These are phyloP conservation scores for Zeugodacus cucurbitae DNA, from an alignment of 1,140 invertebrate species.

Conservation along the genomic window DNA sequence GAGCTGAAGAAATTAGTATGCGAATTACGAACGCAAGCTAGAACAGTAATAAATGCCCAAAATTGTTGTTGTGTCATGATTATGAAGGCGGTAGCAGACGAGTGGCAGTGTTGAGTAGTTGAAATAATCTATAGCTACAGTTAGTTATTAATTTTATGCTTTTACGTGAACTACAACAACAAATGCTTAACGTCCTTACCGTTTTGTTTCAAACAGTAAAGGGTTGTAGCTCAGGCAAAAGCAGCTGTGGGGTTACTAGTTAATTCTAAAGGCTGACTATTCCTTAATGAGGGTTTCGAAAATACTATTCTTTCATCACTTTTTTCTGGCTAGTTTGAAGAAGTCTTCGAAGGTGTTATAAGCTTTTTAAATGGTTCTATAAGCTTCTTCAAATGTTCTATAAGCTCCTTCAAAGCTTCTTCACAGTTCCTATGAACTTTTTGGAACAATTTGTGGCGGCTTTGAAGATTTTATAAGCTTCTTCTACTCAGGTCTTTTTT, in stretches of 20 bases:
- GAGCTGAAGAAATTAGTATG: slow-evolving; percentile 18
- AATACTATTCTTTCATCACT: too few relatives aligned
- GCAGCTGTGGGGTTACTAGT: background rate
- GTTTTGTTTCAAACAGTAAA: background rate
- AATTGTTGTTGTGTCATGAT: slow-evolving; percentile 8
- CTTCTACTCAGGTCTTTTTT: too few relatives aligned
- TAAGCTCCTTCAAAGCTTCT: too few relatives aligned
- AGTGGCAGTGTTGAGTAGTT: background rate
- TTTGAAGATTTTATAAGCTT: too few relatives aligned
- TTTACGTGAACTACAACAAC: background rate
- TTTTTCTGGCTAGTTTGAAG: too few relatives aligned
- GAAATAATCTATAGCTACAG: background rate
- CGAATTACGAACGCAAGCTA: slow-evolving; percentile 50
- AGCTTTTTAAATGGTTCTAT: too few relatives aligned
- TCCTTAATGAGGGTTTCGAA: too few relatives aligned
- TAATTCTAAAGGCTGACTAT: too few relatives aligned
- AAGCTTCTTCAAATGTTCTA: too few relatives aligned
- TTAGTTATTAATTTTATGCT: background rate
- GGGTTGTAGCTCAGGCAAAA: background rate
- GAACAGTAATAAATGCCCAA: slow-evolving; percentile 64
- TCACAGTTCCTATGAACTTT: too few relatives aligned
- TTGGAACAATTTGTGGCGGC: too few relatives aligned
- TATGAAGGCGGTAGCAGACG: background rate
- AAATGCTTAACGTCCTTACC: background rate
- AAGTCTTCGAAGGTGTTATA: too few relatives aligned